phyloP scores from a whole-genome alignment of 2,113 vertebrate species.

The Capreolus pygargus region DNA sequence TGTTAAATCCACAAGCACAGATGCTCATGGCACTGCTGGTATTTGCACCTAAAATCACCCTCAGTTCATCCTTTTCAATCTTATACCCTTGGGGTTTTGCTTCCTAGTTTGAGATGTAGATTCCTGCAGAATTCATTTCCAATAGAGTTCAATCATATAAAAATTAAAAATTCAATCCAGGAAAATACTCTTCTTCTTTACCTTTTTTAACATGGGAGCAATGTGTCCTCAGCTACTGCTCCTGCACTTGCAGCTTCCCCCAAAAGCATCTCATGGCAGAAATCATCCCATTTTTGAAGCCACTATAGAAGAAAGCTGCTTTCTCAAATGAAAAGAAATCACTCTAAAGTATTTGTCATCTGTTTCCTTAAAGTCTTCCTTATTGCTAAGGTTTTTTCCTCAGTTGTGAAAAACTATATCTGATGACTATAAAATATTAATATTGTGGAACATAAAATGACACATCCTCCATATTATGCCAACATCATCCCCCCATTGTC shows the following conservation, averaged over 20 bases:
- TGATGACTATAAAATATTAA: neutral
- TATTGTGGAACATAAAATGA: neutral
- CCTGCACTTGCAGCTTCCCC: neutral
- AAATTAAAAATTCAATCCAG: constrained; percentile 26
- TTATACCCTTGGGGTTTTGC: neutral
- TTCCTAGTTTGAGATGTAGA: neutral
- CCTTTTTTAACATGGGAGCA: neutral
- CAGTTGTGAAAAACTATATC: neutral
- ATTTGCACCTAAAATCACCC: neutral
- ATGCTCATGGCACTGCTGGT: neutral
- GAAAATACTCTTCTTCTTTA: neutral
- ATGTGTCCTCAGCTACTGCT: neutral
- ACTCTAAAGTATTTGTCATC: neutral
- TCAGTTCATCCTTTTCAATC: neutral
- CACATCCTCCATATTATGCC: neutral
- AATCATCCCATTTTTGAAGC: neutral
- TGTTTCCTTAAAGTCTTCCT: neutral
- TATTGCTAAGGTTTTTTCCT: neutral
- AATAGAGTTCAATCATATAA: neutral
- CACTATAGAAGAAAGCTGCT: neutral
- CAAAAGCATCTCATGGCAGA: neutral
- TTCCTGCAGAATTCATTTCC: neutral
- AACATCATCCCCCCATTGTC: neutral
- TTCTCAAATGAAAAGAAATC: neutral
- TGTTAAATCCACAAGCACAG: neutral